phyloP scores from a whole-genome alignment of 2,888 invertebrate genomes.

The Mallateleia sp. region DNA sequence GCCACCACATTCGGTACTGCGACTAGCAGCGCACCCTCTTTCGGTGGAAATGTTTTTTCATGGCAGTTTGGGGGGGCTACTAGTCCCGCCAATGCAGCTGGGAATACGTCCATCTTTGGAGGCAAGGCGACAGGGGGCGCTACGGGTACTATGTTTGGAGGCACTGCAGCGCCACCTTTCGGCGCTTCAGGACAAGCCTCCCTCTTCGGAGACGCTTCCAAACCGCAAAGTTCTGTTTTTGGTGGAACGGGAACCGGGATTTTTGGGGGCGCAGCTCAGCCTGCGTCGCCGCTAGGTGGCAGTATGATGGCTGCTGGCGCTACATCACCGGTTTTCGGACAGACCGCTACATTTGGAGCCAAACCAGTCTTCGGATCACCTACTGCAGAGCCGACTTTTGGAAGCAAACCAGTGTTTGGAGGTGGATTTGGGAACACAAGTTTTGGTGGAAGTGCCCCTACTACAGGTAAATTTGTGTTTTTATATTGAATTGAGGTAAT shows the following conservation, averaged over 20 bases:
- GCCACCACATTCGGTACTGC: conserved; percentile 74
- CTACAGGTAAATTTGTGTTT: too few species aligned
- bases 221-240: conserved; percentile 69
- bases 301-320: conserved; percentile 50
- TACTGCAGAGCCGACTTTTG: conserved; percentile 80
- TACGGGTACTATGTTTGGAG: conserved; percentile 73
- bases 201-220: conserved; percentile 66
- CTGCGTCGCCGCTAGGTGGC: conserved; percentile 68
- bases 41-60: neutral
- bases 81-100: conserved; percentile 7
- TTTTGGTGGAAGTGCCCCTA: conserved; percentile 81
- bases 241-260: conserved; percentile 73
- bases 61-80: conserved; percentile 21
- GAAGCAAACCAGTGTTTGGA: conserved; percentile 84
- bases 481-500: too few species aligned
- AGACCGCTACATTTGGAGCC: conserved; percentile 84
- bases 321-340: conserved; percentile 84
- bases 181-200: conserved; percentile 46
- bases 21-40: neutral
- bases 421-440: conserved; percentile 81
- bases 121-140: neutral
- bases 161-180: conserved; percentile 50
- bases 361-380: conserved; percentile 86
- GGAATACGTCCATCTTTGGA: conserved; percentile 70
- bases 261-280: conserved; percentile 76